Evolutionary conservation across 2,113 vertebrate genomes (phyloP).

Genomic region (Platycercus adscitus): DNA sequence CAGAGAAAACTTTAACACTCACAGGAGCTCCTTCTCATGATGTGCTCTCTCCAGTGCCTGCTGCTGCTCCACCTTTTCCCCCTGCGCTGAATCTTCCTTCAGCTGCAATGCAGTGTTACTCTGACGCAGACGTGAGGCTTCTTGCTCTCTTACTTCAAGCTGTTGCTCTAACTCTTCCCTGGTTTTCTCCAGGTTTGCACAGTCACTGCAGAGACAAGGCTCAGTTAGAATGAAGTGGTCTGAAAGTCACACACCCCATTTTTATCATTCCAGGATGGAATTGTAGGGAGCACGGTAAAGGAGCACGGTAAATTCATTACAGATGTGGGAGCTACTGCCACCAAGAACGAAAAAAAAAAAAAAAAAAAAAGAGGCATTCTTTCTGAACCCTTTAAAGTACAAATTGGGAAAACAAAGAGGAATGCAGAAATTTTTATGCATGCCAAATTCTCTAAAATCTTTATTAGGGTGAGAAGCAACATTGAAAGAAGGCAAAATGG

Average conservation of each 20-base stretch:
- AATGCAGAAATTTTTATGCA: too few species aligned
- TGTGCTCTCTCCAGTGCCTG: conserved; percentile 24
- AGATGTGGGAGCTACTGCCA: too few species aligned
- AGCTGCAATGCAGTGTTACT: conserved; percentile 69
- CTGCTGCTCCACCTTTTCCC: conserved; percentile 55
- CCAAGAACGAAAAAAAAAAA: too few species aligned
- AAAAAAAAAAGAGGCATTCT: too few species aligned
- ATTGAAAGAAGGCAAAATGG: too few species aligned
- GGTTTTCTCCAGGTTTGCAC: conserved; percentile 51
- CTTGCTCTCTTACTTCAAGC: conserved; percentile 56
- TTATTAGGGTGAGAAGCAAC: too few species aligned
- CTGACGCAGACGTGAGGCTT: conserved; percentile 61
- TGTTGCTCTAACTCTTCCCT: conserved; percentile 61
- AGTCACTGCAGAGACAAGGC: conserved; percentile 33
- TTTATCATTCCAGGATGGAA: not conserved
- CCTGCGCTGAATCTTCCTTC: conserved; percentile 54
- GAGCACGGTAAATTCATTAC: too few species aligned
- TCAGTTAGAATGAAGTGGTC: not conserved
- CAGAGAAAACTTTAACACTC: not conserved
- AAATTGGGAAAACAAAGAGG: too few species aligned
- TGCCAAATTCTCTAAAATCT: too few species aligned
- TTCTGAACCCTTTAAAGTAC: too few species aligned
- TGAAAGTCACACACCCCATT: not conserved
- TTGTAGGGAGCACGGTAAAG: not conserved
- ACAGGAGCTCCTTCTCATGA: conserved; percentile 66